Evolutionary conservation across 2,797 vertebrate species (phyloP), one percentile per base, ranked within the genome.

Genomic region (Alca torda): DNA sequence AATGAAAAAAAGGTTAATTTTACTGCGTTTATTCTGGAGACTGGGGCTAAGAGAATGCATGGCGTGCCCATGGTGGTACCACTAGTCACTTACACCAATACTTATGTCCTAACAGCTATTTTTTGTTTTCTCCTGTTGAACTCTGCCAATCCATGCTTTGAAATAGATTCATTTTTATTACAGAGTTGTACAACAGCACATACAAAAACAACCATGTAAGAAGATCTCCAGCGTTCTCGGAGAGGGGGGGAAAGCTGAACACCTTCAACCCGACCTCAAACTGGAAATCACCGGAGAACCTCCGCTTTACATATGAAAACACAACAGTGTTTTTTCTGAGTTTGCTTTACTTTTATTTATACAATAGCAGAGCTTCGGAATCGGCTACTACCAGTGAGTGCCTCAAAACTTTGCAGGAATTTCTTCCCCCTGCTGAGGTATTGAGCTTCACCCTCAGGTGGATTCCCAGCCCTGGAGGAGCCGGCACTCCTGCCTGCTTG

Each of bases 151-250:
- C 28, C 23, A 24, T 0, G 6, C 72, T 72, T 88, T 65, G 65
- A 81, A 88, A 84, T 1, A 43, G 26, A 56, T 63, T 81, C 0
- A 31, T 41, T 79, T 84, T 92, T 89, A 73, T 70, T 69, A 68
- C 8, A 26, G 0, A 6, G 28, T 24, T 51, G 25, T 77, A 56
- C 10, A 51, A 48, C 2, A 53, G 23, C 35, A 48, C 1, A 15
- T 48, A 50, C 2, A 6, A 76, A 88, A 68, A 7, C 31, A 81
- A 86, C 39, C 26, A n/a, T 6, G 13, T 33, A 72, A 73, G 72
- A 73, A 78, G 50, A 78, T 21, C 24, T 60, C 60, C 30, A 31
- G 14, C 1, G 0, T 61, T 72, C 43, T 50, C 0, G 0, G 23
- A 11, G 18, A 73, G 48, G 21, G 65, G 16, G 33, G 26, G 48